These are phyloP conservation scores for Aphidius colemani DNA, from an alignment of 2,888 invertebrate species.

Conservation along the genomic window DNA sequence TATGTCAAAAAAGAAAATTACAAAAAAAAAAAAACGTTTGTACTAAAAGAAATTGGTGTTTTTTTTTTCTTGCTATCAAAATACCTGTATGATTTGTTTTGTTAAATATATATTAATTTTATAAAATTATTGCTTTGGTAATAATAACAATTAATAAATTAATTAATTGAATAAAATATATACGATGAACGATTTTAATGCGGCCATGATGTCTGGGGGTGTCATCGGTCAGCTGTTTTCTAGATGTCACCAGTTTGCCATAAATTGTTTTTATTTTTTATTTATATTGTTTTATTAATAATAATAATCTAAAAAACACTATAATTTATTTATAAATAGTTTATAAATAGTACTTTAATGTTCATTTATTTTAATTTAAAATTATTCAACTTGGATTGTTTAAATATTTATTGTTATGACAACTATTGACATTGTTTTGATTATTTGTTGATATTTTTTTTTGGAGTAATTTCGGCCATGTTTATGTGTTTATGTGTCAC, in stretches of 20 bases:
- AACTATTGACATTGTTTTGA: too few species aligned
- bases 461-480: not conserved
- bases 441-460: not conserved
- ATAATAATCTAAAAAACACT: not conserved
- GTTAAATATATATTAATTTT: not conserved
- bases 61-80: not conserved
- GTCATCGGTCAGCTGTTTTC: conserved; percentile 40
- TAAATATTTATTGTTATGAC: too few species aligned
- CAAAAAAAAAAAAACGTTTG: not conserved
- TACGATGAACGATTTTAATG: conserved; percentile 37
- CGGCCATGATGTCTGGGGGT: conserved; percentile 49
- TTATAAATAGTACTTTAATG: too few species aligned
- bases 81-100: not conserved
- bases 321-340: too few species aligned
- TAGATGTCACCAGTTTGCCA: conserved; percentile 14
- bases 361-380: too few species aligned
- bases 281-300: not conserved
- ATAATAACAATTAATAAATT: conserved; percentile 9
- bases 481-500: not conserved
- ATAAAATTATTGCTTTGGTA: not conserved
- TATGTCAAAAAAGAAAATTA: not conserved
- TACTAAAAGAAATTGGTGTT: too few species aligned
- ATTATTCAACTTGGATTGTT: too few species aligned
- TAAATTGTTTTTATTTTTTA: not conserved
- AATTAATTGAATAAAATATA: conserved; percentile 8